Evolutionary conservation across 1,140 invertebrate genomes (phyloP).

Genomic region (Meloidogyne chitwoodi): DNA sequence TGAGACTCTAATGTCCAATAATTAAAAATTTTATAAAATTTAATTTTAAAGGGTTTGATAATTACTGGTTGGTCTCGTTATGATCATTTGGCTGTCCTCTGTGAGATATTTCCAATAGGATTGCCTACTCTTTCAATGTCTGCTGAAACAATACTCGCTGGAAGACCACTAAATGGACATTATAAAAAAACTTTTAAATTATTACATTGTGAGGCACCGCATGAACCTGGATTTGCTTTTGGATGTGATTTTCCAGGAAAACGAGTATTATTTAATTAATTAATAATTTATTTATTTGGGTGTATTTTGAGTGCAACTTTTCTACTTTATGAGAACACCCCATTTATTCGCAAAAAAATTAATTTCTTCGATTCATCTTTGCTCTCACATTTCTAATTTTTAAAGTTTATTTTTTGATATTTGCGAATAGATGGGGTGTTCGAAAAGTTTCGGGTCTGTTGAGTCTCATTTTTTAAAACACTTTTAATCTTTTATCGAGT

Average conservation of each 20-base stretch:
- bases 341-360: no score
- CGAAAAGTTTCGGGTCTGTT: no score
- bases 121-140: constrained; percentile 71
- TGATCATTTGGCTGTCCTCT: constrained; percentile 85
- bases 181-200: constrained; percentile 30
- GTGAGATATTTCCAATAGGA: constrained; percentile 76
- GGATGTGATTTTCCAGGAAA: constrained; percentile 42
- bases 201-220: constrained; percentile 22
- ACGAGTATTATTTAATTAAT: no score
- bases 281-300: no score
- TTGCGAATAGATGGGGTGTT: no score
- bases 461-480: no score
- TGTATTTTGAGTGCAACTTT: no score
- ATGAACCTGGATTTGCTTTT: constrained; percentile 27
- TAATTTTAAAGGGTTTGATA: constrained; percentile 46
- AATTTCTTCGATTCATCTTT: no score
- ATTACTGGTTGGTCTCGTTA: constrained; percentile 65
- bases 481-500: no score
- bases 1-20: neutral
- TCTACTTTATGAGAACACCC: no score
- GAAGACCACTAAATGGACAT: constrained; percentile 33
- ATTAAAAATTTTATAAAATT: neutral
- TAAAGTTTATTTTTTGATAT: no score
- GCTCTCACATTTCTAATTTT: no score
- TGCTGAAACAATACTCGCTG: constrained; percentile 52